Percentiles rank a stretch among this genome's conserved stretches.
Conservation (phyloP, 2,888 invertebrate species). For the Pristionchus fissidentatus region DNA sequence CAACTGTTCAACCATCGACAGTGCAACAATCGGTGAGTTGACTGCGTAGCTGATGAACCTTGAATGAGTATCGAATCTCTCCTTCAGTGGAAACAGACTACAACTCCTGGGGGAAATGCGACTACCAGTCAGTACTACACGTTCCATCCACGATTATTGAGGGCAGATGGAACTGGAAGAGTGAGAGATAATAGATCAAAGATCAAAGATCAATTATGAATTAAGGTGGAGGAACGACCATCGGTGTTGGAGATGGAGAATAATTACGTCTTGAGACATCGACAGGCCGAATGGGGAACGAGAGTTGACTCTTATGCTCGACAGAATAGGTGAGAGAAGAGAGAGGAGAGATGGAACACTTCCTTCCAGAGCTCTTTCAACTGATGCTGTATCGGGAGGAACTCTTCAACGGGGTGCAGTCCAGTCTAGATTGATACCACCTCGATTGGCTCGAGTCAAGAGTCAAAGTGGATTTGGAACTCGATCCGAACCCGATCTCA, state of each 20-base stretch:
- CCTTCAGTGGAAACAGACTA: constrained; percentile 14
- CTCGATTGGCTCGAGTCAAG: constrained; percentile 69
- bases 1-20: neutral
- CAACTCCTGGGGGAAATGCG: constrained; percentile 31
- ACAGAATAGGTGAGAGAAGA: constrained; percentile 30
- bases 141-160: constrained; percentile 73
- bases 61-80: neutral
- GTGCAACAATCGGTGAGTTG: constrained; percentile 36
- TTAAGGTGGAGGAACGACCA: constrained; percentile 66
- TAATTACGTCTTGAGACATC: constrained; percentile 60
- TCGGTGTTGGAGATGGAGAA: constrained; percentile 75
- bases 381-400: constrained; percentile 41
- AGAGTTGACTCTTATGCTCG: constrained; percentile 33
- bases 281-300: constrained; percentile 49
- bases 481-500: constrained; percentile 72
- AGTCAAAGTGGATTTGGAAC: constrained; percentile 72
- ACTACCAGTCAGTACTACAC: constrained; percentile 71
- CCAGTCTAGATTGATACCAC: constrained; percentile 58
- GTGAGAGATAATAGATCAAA: neutral
- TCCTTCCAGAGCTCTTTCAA: constrained; percentile 37
- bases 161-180: constrained; percentile 59
- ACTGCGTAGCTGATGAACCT: neutral
- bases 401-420: neutral
- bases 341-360: neutral
- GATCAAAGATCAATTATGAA: constrained; percentile 34